Evolutionary conservation across 64 coral and sea anemone species (phyloP).

Genomic region (Montipora capricornis): DNA sequence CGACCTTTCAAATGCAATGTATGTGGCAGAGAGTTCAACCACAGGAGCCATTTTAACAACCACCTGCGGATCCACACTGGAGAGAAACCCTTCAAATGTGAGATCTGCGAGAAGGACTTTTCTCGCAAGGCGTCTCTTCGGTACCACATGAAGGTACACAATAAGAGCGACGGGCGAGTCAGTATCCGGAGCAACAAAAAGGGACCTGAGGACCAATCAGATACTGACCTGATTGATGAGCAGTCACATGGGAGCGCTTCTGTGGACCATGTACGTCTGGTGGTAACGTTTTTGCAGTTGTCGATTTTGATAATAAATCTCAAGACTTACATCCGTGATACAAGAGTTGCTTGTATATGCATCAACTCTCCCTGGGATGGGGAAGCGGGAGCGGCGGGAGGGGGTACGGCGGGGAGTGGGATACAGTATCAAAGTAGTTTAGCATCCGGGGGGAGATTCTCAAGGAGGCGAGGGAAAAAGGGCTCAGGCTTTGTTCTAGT

Average conservation of each 20-base stretch:
- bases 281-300: neutral
- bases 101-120: constrained; percentile 96
- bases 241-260: neutral
- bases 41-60: constrained; percentile 99
- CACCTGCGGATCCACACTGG: constrained; percentile 98
- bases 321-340: too few relatives aligned
- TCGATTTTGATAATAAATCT: neutral
- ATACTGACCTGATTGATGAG: constrained; percentile 39
- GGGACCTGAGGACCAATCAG: constrained; percentile 27
- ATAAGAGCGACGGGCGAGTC: constrained; percentile 21
- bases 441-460: too few relatives aligned
- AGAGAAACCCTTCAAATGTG: constrained; percentile 98
- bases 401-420: too few relatives aligned
- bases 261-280: constrained; percentile 21
- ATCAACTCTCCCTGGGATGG: too few relatives aligned
- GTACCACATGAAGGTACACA: constrained; percentile 96
- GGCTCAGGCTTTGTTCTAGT: too few relatives aligned
- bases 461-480: too few relatives aligned
- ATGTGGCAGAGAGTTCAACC: constrained; percentile 96
- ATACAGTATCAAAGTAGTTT: too few relatives aligned
- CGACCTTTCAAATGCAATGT: constrained; percentile 94
- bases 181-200: constrained; percentile 30
- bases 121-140: constrained; percentile 98
- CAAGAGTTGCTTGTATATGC: neutral
- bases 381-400: too few relatives aligned